phyloP scores from a whole-genome alignment of 2,888 invertebrate genomes.

The Odontocolon sp. region DNA sequence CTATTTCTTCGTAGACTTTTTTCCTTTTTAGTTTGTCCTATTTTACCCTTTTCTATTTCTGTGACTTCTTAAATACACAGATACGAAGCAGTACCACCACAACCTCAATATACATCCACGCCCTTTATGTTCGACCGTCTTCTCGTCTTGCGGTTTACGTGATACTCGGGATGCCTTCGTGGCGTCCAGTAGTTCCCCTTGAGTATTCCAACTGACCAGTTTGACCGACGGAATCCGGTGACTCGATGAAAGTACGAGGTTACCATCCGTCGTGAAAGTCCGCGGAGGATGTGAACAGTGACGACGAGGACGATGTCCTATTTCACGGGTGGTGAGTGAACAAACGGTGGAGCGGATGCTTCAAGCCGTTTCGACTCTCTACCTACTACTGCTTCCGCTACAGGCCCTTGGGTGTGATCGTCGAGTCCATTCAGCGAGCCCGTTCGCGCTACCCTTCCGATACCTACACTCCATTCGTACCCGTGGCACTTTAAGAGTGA shows the following conservation, averaged over 20 bases:
- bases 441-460: background rate
- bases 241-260: background rate
- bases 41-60: too few species aligned
- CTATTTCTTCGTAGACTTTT: too few species aligned
- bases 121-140: background rate
- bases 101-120: too few species aligned
- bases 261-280: background rate
- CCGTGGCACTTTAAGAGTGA: background rate
- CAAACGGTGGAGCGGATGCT: slow-evolving; percentile 6
- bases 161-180: background rate
- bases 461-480: background rate
- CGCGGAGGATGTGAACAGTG: background rate
- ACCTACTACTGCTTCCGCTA: slow-evolving; percentile 16
- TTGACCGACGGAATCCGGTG: background rate
- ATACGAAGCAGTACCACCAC: too few species aligned
- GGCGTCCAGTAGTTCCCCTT: background rate
- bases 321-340: slow-evolving; percentile 7
- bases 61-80: too few species aligned
- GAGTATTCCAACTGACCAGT: background rate
- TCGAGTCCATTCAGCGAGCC: slow-evolving; percentile 34
- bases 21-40: too few species aligned
- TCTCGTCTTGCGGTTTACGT: background rate
- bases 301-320: background rate
- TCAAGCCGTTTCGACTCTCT: background rate
- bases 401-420: slow-evolving; percentile 34